phyloP scores from a whole-genome alignment of 2,888 invertebrate species.

The Pterobdella sp. region DNA sequence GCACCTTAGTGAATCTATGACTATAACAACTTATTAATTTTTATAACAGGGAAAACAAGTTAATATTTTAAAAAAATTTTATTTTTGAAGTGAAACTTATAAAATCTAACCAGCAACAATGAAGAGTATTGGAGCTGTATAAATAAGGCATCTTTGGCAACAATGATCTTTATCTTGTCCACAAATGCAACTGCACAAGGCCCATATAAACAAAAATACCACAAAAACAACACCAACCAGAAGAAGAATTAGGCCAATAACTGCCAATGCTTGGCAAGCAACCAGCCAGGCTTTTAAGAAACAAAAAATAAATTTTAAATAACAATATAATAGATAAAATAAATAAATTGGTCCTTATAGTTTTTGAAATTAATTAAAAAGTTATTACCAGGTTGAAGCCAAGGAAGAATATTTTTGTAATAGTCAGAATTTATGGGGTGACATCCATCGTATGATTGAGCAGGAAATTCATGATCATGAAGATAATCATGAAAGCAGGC shows the following conservation, averaged over 20 bases:
- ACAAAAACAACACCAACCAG: conserved; percentile 36
- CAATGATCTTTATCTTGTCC: conserved; percentile 34
- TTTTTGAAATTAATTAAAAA: too few relatives aligned
- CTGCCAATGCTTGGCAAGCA: conserved; percentile 34
- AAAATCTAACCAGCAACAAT: conserved; percentile 37
- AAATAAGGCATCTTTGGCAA: conserved; percentile 37
- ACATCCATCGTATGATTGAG: conserved; percentile 36
- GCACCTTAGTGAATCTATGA: too few relatives aligned
- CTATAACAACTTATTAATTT: neutral
- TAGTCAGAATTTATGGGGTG: conserved; percentile 33
- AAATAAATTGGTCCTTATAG: neutral
- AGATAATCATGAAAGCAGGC: conserved; percentile 37
- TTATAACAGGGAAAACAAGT: neutral
- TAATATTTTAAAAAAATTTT: neutral
- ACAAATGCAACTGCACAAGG: conserved; percentile 36
- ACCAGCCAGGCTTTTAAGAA: conserved; percentile 37
- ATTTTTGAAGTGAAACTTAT: neutral
- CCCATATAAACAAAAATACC: conserved; percentile 37
- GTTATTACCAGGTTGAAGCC: conserved; percentile 37
- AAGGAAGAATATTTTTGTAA: conserved; percentile 33
- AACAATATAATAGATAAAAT: too few relatives aligned
- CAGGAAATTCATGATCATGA: conserved; percentile 35
- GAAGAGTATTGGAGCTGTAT: conserved; percentile 38
- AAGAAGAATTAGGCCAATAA: conserved; percentile 37
- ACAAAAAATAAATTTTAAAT: too few relatives aligned